These are phyloP conservation scores for Drosophila asahinai DNA, from an alignment of 1,140 invertebrate species.

Conservation along the genomic window DNA sequence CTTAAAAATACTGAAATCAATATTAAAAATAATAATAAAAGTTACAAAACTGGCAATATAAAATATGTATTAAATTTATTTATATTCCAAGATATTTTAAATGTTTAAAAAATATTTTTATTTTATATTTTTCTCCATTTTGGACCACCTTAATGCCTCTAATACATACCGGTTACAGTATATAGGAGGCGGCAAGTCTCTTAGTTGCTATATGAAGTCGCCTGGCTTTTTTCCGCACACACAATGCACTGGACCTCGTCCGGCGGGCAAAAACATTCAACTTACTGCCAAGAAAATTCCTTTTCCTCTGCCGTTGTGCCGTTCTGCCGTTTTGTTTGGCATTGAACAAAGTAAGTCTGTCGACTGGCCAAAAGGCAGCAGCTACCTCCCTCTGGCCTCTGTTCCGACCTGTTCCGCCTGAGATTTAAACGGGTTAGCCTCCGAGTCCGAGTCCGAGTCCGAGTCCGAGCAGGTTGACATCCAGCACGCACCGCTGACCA, in stretches of 20 bases:
- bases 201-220: conserved; percentile 52
- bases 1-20: no score
- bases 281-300: conserved; percentile 72
- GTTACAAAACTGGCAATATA: no score
- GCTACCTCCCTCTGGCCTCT: not conserved
- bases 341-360: conserved; percentile 72
- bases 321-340: conserved; percentile 37
- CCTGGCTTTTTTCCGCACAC: conserved; percentile 18
- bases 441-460: conserved; percentile 49
- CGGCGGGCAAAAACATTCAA: conserved; percentile 45
- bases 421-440: conserved; percentile 61
- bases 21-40: no score
- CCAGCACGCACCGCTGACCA: conserved; percentile 39
- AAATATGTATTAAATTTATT: not conserved
- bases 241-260: conserved; percentile 63
- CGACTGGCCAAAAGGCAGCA: conserved; percentile 56
- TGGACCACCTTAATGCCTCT: conserved; percentile 14
- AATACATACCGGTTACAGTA: conserved; percentile 28
- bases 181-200: conserved; percentile 14
- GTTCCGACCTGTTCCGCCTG: conserved; percentile 1
- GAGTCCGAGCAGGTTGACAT: conserved; percentile 50
- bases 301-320: not conserved
- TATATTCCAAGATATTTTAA: not conserved
- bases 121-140: no score
- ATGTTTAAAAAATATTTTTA: not conserved